These are phyloP conservation scores for Stenodera caucasica DNA, from an alignment of 2,888 invertebrate genomes.

Conservation along the genomic window DNA sequence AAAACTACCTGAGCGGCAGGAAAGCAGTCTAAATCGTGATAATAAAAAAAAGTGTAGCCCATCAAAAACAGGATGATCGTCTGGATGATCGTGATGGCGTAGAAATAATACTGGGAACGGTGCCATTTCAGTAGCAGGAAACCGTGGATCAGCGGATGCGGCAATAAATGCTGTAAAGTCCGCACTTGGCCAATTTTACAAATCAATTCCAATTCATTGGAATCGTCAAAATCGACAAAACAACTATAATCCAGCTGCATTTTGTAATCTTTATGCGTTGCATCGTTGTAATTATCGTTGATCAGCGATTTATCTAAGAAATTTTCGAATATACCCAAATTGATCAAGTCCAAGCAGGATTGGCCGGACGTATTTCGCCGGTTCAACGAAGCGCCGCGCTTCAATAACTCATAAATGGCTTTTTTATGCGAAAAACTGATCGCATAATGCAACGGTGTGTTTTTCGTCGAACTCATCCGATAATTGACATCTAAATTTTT, in stretches of 20 bases:
- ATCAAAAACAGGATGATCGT: constrained; percentile 1
- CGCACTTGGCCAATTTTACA: constrained; percentile 13
- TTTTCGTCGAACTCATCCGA: neutral
- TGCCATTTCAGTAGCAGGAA: constrained; percentile 23
- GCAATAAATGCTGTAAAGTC: constrained; percentile 14
- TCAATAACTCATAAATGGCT: constrained; percentile 14
- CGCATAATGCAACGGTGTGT: constrained; percentile 20
- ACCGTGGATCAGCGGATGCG: constrained; percentile 17
- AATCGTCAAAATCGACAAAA: constrained; percentile 9
- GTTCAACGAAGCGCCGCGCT: constrained; percentile 5
- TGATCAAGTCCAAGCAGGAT: constrained; percentile 12
- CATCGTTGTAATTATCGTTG: constrained; percentile 5
- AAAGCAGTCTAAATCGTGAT: neutral
- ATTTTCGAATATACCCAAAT: constrained; percentile 10
- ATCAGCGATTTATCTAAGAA: constrained; percentile 13
- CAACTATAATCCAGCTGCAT: constrained; percentile 16
- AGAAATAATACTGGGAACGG: constrained; percentile 10
- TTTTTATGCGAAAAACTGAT: constrained; percentile 13
- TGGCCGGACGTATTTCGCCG: neutral
- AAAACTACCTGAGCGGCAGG: neutral
- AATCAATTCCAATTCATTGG: constrained; percentile 12
- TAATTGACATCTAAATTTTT: constrained; percentile 12
- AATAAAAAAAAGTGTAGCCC: constrained; percentile 9
- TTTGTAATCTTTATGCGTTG: constrained; percentile 13
- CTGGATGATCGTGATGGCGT: constrained; percentile 5